A percentile compares a stretch with the other conserved stretches of the same genome.
phyloP scores from a whole-genome alignment of 1,140 invertebrate genomes.

The Lucilia cuprina region DNA sequence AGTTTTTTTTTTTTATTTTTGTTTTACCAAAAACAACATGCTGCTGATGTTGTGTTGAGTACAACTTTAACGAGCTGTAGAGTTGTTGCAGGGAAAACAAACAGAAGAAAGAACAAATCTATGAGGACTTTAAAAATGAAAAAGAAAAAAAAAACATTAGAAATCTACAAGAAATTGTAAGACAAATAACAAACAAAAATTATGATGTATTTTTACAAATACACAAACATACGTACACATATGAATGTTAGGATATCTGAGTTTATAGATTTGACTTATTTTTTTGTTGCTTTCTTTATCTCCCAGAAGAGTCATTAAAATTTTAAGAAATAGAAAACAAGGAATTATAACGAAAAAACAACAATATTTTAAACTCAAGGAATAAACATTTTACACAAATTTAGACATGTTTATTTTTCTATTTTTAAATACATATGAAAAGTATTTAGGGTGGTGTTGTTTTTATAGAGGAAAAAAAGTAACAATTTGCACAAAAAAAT shows the following conservation, averaged over 20 bases:
- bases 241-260: background rate
- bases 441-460: background rate
- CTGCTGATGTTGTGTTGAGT: background rate
- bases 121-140: background rate
- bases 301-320: conserved; percentile 31
- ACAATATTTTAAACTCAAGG: background rate
- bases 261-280: background rate
- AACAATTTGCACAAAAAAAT: no score
- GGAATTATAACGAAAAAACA: conserved; percentile 19
- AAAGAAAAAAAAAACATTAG: background rate
- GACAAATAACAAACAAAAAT: conserved; percentile 22
- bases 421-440: background rate
- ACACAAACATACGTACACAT: background rate
- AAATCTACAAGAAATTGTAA: conserved; percentile 18
- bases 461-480: no score
- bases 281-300: background rate
- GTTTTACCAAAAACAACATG: background rate
- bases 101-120: background rate
- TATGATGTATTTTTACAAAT: background rate
- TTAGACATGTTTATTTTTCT: background rate
- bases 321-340: conserved; percentile 15
- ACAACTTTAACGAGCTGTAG: conserved; percentile 17
- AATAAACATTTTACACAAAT: conserved; percentile 11
- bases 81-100: conserved; percentile 9
- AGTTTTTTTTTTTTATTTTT: no score